Percentiles rank a stretch among this genome's conserved stretches.
Evolutionary conservation across 2,113 vertebrate species (phyloP).

Genomic region (Hydropotes inermis): DNA sequence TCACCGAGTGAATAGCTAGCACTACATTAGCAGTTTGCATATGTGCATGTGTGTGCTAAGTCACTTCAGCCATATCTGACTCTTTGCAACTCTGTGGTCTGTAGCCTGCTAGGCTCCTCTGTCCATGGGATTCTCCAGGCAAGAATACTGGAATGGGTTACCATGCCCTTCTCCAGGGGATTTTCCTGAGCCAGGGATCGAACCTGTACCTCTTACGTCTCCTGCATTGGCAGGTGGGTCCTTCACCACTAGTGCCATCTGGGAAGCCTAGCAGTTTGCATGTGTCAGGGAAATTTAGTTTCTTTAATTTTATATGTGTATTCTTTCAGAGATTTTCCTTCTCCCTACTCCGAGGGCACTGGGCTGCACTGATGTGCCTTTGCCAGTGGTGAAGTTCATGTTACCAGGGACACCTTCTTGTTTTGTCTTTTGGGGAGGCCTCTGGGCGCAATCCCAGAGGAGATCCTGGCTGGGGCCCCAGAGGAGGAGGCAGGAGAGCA

Average conservation of each 20-base stretch:
- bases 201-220: neutral
- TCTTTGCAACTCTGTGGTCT: neutral
- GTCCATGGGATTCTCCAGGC: neutral
- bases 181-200: neutral
- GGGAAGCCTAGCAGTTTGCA: neutral
- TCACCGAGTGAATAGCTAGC: neutral
- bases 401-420: neutral
- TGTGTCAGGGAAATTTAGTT: constrained; percentile 20
- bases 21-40: neutral
- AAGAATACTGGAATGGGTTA: neutral
- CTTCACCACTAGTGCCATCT: neutral
- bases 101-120: neutral
- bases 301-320: neutral
- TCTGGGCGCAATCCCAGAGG: neutral
- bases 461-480: neutral
- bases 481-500: neutral
- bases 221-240: neutral
- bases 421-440: neutral
- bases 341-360: neutral
- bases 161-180: neutral
- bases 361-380: neutral
- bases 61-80: neutral
- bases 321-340: neutral
- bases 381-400: neutral
- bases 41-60: neutral